Evolutionary conservation across 1,140 invertebrate genomes (phyloP), one percentile per base, ranked within the genome.

Genomic region (Drosophila pachea): DNA sequence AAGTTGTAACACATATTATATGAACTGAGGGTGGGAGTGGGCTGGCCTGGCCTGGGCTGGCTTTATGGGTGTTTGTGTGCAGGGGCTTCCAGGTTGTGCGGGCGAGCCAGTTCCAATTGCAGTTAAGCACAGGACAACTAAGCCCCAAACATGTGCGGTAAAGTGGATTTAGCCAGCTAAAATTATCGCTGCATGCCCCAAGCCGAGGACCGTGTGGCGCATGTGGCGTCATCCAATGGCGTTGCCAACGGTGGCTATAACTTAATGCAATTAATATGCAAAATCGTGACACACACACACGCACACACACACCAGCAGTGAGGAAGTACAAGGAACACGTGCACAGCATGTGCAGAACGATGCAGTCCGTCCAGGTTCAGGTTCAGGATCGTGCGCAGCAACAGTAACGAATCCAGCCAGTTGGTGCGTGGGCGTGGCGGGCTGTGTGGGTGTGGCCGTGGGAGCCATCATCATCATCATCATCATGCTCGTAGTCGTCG

Each of bases 221-320:
- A 86, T 81, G 81, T 79, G 79, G 65, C 78, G 78, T 76, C 78
- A 77, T 77, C 66, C 49, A 68, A 49, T 55, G 68, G 54, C 49
- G 36, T 53, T 55, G 68, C 47, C 49, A 32, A 53, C 62, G 74
- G 45, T 82, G 74, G 81, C 82, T 86, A 84, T 84, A 84, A 86
- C 82, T 86, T 87, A 87, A 87, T 87, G 84, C 79, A 87, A 87
- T 87, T 87, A 87, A 87, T 87, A 87, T 87, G 84, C 84, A 87
- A 87, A 87, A 87, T 87, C 79, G 84, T 87, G 84, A 87, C 84
- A 87, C 65, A 60, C 69, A 63, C 62, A 59, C 53, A 47, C 35
- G 54, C 40, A 50, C 59, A 49, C 8, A 45, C 31, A 55, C 11
- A 45, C 42, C 40, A n/a, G 32, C 31, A 29, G 8, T 8, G 3